Percentiles rank a stretch among this genome's conserved stretches.
Evolutionary conservation across 2,888 invertebrate species (phyloP).

Genomic region (Orchesellides sinensis): DNA sequence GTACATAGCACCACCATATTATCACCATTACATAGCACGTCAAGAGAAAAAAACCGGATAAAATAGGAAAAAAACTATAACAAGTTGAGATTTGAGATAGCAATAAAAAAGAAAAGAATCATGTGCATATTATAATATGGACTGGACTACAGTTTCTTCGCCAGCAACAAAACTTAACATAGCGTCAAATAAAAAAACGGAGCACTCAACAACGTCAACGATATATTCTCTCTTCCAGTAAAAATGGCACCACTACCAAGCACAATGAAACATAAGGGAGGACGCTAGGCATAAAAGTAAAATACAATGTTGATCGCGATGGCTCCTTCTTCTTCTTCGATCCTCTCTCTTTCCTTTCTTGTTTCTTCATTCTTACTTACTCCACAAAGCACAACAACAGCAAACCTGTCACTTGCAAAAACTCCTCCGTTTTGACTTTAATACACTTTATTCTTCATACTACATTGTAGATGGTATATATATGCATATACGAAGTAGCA

Average conservation of each 20-base stretch:
- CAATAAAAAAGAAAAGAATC: neutral
- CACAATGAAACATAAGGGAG: no score
- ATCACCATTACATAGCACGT: conserved; percentile 46
- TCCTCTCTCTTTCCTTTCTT: conserved; percentile 34
- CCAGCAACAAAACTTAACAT: no score
- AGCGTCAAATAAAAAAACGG: conserved; percentile 54
- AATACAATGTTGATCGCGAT: conserved; percentile 24
- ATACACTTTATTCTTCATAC: no score
- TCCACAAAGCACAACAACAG: conserved; percentile 29
- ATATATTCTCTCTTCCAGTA: conserved; percentile 41
- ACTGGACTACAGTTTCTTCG: no score
- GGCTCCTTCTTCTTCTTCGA: conserved; percentile 64
- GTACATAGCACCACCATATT: conserved; percentile 13
- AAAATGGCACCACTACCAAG: no score
- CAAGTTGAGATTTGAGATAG: neutral
- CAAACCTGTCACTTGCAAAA: conserved; percentile 65
- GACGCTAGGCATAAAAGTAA: no score
- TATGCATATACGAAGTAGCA: no score
- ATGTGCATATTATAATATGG: neutral
- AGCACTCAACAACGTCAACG: conserved; percentile 37
- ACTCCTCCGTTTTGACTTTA: conserved; percentile 40
- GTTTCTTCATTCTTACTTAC: conserved; percentile 18
- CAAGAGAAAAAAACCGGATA: conserved; percentile 65
- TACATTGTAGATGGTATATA: no score
- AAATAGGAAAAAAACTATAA: conserved; percentile 31